phyloP scores from a whole-genome alignment of 2,113 vertebrate species.

The Typhlomys cinereus region DNA sequence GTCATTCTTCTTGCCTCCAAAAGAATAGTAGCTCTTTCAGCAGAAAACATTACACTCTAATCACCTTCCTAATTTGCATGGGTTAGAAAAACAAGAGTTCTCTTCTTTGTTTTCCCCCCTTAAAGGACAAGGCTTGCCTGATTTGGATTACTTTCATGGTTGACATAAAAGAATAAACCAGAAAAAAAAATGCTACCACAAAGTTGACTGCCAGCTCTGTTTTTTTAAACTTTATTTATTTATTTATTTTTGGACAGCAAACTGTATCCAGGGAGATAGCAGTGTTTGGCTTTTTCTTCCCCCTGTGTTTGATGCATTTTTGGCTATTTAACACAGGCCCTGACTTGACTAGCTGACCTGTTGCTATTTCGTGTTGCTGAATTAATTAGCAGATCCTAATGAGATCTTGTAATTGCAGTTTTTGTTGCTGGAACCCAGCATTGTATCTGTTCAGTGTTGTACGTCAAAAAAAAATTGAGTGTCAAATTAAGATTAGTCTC shows the following conservation, averaged over 20 bases:
- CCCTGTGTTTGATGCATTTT: neutral
- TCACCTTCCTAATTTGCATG: neutral
- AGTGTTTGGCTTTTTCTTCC: neutral
- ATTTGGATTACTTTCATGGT: slow-evolving; percentile 7
- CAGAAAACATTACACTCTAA: neutral
- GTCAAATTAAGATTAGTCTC: neutral
- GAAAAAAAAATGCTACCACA: neutral
- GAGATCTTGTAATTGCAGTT: slow-evolving; percentile 56
- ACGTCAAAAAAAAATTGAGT: slow-evolving; percentile 18
- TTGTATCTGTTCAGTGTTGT: neutral
- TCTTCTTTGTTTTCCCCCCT: neutral
- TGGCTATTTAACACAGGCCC: slow-evolving; percentile 16
- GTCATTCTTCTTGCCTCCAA: neutral
- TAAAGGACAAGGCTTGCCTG: neutral
- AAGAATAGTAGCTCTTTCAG: neutral
- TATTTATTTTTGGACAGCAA: neutral
- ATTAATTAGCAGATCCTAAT: slow-evolving; percentile 78
- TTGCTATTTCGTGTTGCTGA: neutral
- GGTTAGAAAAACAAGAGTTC: neutral
- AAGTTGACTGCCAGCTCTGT: neutral
- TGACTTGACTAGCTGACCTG: slow-evolving; percentile 32
- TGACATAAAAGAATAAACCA: neutral
- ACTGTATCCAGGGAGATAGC: neutral
- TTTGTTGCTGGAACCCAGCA: neutral
- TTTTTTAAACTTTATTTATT: neutral